Base-by-base conservation (phyloP, 2,888 invertebrate species). In the Helobdella robusta region DNA sequence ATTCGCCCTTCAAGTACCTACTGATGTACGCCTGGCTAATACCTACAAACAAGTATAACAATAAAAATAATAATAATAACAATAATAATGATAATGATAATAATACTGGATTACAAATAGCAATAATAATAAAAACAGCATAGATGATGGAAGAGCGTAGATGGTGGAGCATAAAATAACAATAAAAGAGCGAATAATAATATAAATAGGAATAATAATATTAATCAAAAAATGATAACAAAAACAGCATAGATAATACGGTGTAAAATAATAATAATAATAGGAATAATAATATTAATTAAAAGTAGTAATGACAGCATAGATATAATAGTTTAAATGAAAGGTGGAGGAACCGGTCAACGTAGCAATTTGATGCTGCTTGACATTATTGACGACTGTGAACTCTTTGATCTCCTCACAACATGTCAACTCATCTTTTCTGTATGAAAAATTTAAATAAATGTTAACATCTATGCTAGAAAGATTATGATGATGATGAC, bases 1-100 rank as follows among this genome's bases (percentile, higher is more conserved):
- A 78, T 68, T 82, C 81, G 46, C 82, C 82, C 67, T 80, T 78
- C 66, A 82, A 74, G 67, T 80, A 79, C 66, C 82, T 79, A 59
- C 80, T 81, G 66, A 82, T 79, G 72, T 82, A 82, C 8, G 82
- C 80, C 71, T 82, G 82, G 66, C 79, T 79, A 62, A 82, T 78
- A 54, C 75, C 79, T 74, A 32, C 23, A n/a, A n/a, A n/a, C n/a
- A n/a, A n/a, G n/a, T n/a, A n/a, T n/a, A n/a, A n/a, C n/a, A n/a
- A n/a, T n/a, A n/a, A n/a, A n/a, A n/a, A n/a, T n/a, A n/a, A n/a
- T n/a, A n/a, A n/a, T n/a, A n/a, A n/a, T n/a, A n/a, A n/a, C n/a
- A n/a, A n/a, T n/a, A n/a, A n/a, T n/a, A n/a, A n/a, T n/a, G n/a
- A n/a, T n/a, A n/a, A n/a, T n/a, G n/a, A n/a, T n/a, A n/a, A n/a